Base-by-base conservation (phyloP, 2,797 vertebrate genomes). In the Philypnodon macrostomus region DNA sequence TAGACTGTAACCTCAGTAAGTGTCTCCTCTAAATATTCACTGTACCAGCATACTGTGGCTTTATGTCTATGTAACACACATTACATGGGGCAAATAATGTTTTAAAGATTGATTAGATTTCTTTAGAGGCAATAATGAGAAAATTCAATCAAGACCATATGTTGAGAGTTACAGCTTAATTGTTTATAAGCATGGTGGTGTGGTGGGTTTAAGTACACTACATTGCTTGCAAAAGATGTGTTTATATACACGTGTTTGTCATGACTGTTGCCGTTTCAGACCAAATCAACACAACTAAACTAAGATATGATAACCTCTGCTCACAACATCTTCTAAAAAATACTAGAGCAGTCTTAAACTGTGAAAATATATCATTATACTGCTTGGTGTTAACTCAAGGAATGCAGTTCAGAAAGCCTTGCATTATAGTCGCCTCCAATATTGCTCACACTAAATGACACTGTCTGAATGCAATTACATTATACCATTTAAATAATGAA, bases 1-100 rank as follows among this genome's bases (percentile, higher is more conserved):
- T 94, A 94, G 93, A 94, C 93, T 97, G 95, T 93, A 93, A 93
- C 89, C 92, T 93, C 90, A 96, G 95, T 97, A 97, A 97, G 95
- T 97, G 88, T 81, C 87, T 85, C 75, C 85, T 89, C 83, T 85
- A 75, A 85, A 88, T 89, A 87, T 85, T 81, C 77, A 69, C 63
- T 66, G 61, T 84, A 60, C 67, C 70, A 59, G 83, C 66, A 82
- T 81, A 46, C 21, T 69, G 11, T 79, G 47, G 63, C 68, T 30
- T 45, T 70, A 26, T 73, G 41, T 55, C 58, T 66, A 49, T 60
- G 45, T 5, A 24, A 15, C 19, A n/a, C 10, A 44, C 11, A 44
- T 16, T 8, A 18, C 15, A 30, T 16, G 10, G 15, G 10, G 15
- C 12, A 31, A 44, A 17, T 24, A 13, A 24, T 12, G 27, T 29